A percentile compares a stretch with the other conserved stretches of the same genome.
phyloP scores from a whole-genome alignment of 2,888 invertebrate species.

The Microctonus aethiopoides region DNA sequence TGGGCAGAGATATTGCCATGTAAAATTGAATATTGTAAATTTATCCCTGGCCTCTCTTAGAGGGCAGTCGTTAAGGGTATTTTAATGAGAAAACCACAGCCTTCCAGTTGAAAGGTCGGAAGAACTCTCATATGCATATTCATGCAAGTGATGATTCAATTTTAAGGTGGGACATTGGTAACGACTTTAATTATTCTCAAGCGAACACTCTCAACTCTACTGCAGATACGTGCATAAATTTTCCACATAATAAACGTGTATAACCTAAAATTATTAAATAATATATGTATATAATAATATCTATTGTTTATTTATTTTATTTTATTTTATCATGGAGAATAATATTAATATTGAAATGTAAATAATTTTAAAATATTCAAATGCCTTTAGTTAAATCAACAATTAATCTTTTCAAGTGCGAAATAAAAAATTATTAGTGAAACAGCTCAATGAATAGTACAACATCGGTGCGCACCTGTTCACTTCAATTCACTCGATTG shows the following conservation, averaged over 20 bases:
- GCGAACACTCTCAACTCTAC: background rate
- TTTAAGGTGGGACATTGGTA: slow-evolving; percentile 46
- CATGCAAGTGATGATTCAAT: slow-evolving; percentile 47
- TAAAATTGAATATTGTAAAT: slow-evolving; percentile 4
- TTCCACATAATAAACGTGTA: background rate
- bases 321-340: too few relatives aligned
- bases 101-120: slow-evolving; percentile 16
- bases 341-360: too few relatives aligned
- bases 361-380: too few relatives aligned
- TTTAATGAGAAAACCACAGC: slow-evolving; percentile 42
- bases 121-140: slow-evolving; percentile 42
- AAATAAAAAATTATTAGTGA: background rate
- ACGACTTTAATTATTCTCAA: slow-evolving; percentile 47
- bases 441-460: background rate
- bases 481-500: background rate
- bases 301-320: background rate
- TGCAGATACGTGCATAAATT: slow-evolving; percentile 6
- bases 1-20: background rate
- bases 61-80: slow-evolving; percentile 43
- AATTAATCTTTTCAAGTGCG: background rate
- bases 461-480: background rate
- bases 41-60: background rate
- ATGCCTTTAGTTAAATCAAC: background rate
- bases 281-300: too few relatives aligned
- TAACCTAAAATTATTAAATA: background rate